Conservation (phyloP, 2,797 vertebrate species). For the Anolis apletophallus region DNA sequence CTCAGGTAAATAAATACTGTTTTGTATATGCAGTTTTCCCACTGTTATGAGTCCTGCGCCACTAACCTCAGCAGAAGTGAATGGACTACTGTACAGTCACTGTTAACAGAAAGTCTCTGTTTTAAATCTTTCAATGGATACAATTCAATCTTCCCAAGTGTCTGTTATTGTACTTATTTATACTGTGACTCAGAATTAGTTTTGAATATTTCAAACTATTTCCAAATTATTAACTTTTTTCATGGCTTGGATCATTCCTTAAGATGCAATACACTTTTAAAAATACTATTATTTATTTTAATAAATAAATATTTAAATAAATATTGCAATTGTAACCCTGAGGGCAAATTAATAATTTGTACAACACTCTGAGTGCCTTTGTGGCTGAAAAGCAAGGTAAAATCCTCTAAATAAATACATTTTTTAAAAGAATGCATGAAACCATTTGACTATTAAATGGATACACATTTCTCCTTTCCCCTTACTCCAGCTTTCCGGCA, state of each 20-base stretch:
- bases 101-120: neutral
- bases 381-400: no score
- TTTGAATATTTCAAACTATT: neutral
- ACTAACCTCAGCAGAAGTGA: no score
- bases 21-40: no score
- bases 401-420: neutral
- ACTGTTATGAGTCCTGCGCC: no score
- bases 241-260: neutral
- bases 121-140: neutral
- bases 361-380: no score
- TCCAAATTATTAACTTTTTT: neutral
- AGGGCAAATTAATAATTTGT: no score
- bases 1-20: no score
- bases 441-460: neutral
- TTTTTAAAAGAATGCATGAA: neutral
- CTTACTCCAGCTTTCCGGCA: conserved; percentile 95
- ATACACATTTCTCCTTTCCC: conserved; percentile 41
- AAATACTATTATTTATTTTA: neutral
- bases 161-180: neutral
- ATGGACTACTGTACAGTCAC: neutral
- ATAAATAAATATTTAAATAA: no score
- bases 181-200: no score
- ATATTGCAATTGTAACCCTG: no score
- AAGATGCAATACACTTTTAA: no score
- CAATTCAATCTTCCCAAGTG: no score